Base-by-base conservation (phyloP, 1,140 invertebrate species). In the Arctopsyche grandis region DNA sequence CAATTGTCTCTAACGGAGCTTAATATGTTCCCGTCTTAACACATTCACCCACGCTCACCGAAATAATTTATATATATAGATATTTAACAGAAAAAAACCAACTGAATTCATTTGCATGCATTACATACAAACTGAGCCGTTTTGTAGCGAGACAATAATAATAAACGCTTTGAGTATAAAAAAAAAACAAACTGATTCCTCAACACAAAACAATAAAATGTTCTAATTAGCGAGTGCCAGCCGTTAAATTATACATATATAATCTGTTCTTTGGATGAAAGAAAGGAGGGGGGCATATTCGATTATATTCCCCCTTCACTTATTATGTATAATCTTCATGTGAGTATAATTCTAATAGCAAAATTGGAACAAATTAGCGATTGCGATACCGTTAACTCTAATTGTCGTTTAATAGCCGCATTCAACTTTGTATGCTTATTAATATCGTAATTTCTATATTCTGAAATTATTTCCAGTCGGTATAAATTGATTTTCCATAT, bases 131-230 rank as follows among this genome's bases (percentile, higher is more conserved):
- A 4, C 74, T 21, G 66, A 12, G 44, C 56, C 69, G n/a, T 58
- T 58, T 60, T 78, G 76, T 78, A 56, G 76, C 70, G 52, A 76
- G 80, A 75, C 79, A 80, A 78, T 79, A 78, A 75, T 26, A 76
- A 66, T 66, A 66, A 70, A 56, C 56, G 21, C 9, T 60, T n/a
- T 29, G 26, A 71, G 71, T 74, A 71, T 75, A 56, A 60, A 71
- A n/a, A n/a, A n/a, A n/a, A 78, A 75, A 73, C 69, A 75, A 81
- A 76, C 80, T 81, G 80, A 81, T 81, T 81, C 75, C 80, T 79
- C 77, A 79, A 43, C 22, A 38, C 29, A 38, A 38, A 77, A 81
- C 78, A 81, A 81, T 81, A 79, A 81, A 81, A 79, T 77, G 77
- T 63, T 79, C 77, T 81, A 81, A 81, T 81, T 81, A 81, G 52